Evolutionary conservation across 1,140 invertebrate species (phyloP), one percentile per base, ranked within the genome.

Genomic region (Drosophila insularis): DNA sequence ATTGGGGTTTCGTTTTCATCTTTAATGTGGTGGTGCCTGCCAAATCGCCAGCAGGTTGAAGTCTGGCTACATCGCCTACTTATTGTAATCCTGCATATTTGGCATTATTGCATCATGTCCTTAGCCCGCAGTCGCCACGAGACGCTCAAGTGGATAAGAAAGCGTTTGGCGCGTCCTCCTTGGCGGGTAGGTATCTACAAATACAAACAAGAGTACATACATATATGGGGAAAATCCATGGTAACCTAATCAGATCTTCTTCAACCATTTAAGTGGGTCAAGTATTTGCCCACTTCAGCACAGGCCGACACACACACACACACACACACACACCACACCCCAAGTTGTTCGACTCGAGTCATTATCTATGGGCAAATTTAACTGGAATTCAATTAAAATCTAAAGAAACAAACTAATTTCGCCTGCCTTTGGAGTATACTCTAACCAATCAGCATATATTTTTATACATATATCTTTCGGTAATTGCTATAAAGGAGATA

Each of bases 101-200:
- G 80, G 68, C 78, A 74, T 46, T 59, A 58, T 53, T 79, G 71
- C 78, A 86, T 62, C 68, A 89, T 89, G 84, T 89, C 84, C 67
- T 78, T 89, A 19, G 68, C 65, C n/a, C 80, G 74, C 40, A 68
- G 73, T 13, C 84, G 84, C 21, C 77, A 78, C 55, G 68, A 73
- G 70, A 81, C 84, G 65, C 77, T 89, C 73, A 89, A 89, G 60
- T 89, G 84, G 84, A 89, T 89, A 74, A 89, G 69, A 46, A 81
- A 81, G 64, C 84, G 84, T 32, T 71, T 89, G 54, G 32, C 75
- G 64, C 74, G 85, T 32, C 69, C 81, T 50, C 78, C 65, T 55
- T 67, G 81, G 60, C 71, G 69, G n/a, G 73, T 76, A 46, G 54
- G 74, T 76, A 17, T 46, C 27, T 3, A 27, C 27, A 27, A 6